A percentile compares a stretch with the other conserved stretches of the same genome.
Evolutionary conservation across 2,113 vertebrate genomes (phyloP).

Genomic region (Trochalopteron elliotii): DNA sequence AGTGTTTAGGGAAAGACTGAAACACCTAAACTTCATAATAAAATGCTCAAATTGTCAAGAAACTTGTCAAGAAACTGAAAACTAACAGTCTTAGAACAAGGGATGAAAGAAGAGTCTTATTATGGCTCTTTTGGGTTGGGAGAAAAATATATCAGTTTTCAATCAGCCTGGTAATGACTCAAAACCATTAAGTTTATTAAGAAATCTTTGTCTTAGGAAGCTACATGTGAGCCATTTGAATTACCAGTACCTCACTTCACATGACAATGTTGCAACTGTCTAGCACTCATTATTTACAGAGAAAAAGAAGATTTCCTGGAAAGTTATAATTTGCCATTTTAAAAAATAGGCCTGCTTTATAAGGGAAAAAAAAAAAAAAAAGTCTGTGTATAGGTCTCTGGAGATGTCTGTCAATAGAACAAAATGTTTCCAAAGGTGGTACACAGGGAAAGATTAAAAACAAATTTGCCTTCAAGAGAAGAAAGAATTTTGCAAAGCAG

Average conservation of each 20-base stretch:
- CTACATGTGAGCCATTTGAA: neutral
- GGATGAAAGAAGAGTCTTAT: neutral
- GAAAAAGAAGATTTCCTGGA: neutral
- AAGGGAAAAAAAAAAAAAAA: neutral
- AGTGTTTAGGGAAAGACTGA: neutral
- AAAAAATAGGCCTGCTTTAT: neutral
- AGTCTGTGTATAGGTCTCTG: neutral
- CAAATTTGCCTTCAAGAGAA: neutral
- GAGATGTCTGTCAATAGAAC: neutral
- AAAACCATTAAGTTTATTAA: neutral
- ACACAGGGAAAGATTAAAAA: neutral
- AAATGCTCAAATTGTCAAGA: neutral
- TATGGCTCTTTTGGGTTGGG: neutral
- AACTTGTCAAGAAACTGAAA: neutral
- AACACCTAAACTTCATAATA: neutral
- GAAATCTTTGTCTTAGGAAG: neutral
- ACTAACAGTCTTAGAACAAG: neutral
- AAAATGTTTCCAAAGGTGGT: neutral
- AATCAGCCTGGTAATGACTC: neutral
- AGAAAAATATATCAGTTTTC: neutral
- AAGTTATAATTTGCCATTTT: neutral
- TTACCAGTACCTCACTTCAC: neutral
- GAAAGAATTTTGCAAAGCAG: neutral
- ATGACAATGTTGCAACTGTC: rapidly evolving
- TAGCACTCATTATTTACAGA: neutral